A percentile compares a stretch with the other conserved stretches of the same genome.
Evolutionary conservation across 2,888 invertebrate species (phyloP).

Genomic region (Atrina japonica): DNA sequence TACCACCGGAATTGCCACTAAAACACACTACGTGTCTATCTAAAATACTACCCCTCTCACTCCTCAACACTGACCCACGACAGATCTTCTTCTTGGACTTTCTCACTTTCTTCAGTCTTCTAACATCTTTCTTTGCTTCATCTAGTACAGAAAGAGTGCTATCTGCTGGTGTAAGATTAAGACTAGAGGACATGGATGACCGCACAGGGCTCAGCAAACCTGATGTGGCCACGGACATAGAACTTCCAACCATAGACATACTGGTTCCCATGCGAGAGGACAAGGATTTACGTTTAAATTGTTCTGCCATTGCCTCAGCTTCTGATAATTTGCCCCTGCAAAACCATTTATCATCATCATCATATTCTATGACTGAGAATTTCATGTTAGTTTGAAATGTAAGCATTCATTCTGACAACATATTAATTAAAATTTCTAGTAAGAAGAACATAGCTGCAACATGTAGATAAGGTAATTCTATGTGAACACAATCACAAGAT

Average conservation of each 20-base stretch:
- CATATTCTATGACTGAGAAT: too few species aligned
- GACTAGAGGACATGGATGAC: conserved; percentile 18
- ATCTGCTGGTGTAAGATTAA: conserved; percentile 38
- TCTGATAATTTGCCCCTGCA: conserved; percentile 90
- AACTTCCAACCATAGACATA: conserved; percentile 47
- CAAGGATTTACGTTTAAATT: conserved; percentile 81
- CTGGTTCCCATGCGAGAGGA: conserved; percentile 58
- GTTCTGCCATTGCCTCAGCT: conserved; percentile 90
- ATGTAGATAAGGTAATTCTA: too few species aligned
- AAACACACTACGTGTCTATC: background rate
- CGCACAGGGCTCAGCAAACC: conserved; percentile 2
- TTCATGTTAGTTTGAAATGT: too few species aligned
- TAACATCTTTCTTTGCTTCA: conserved; percentile 90
- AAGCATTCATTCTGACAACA: too few species aligned
- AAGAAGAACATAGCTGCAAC: too few species aligned
- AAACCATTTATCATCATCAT: too few species aligned
- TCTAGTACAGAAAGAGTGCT: conserved; percentile 83
- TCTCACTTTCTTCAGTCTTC: conserved; percentile 64
- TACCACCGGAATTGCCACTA: too few species aligned
- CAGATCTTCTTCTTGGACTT: conserved; percentile 30
- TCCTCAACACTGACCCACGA: conserved; percentile 16
- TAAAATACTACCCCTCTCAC: background rate
- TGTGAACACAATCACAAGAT: too few species aligned
- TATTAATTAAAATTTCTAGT: too few species aligned
- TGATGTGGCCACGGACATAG: conserved; percentile 45